These are phyloP conservation scores for Aporophyla nigra DNA, from an alignment of 2,888 invertebrate species.

Conservation along the genomic window DNA sequence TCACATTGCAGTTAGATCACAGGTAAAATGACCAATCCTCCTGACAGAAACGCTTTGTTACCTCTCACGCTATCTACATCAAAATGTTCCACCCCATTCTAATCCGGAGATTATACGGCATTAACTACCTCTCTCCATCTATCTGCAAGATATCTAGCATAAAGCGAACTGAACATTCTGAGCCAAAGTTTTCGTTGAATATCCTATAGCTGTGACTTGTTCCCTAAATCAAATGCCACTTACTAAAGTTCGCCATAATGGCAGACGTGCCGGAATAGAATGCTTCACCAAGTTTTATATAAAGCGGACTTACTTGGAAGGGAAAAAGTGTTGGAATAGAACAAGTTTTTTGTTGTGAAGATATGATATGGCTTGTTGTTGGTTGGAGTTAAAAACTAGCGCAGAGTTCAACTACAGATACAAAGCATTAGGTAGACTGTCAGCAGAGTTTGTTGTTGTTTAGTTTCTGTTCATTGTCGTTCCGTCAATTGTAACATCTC, in stretches of 20 bases:
- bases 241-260: conserved; percentile 62
- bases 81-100: conserved; percentile 17
- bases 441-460: conserved; percentile 10
- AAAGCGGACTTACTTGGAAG: conserved; percentile 29
- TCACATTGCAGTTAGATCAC: neutral
- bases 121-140: conserved; percentile 16
- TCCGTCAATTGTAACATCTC: neutral
- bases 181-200: conserved; percentile 59
- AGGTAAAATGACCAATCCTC: neutral
- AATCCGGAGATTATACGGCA: conserved; percentile 26
- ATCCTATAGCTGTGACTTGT: conserved; percentile 60
- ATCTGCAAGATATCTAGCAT: conserved; percentile 26
- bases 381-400: conserved; percentile 21
- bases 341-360: conserved; percentile 23
- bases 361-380: conserved; percentile 42
- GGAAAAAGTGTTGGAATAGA: conserved; percentile 34
- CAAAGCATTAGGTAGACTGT: neutral
- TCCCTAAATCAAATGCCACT: conserved; percentile 68
- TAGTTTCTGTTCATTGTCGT: neutral
- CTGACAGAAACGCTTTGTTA: neutral
- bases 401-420: conserved; percentile 18
- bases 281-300: conserved; percentile 53
- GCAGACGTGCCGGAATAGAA: conserved; percentile 51
- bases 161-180: conserved; percentile 39
- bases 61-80: conserved; percentile 7